Conservation (phyloP, 2,113 vertebrate genomes). For the Mormyrus lacerda region DNA sequence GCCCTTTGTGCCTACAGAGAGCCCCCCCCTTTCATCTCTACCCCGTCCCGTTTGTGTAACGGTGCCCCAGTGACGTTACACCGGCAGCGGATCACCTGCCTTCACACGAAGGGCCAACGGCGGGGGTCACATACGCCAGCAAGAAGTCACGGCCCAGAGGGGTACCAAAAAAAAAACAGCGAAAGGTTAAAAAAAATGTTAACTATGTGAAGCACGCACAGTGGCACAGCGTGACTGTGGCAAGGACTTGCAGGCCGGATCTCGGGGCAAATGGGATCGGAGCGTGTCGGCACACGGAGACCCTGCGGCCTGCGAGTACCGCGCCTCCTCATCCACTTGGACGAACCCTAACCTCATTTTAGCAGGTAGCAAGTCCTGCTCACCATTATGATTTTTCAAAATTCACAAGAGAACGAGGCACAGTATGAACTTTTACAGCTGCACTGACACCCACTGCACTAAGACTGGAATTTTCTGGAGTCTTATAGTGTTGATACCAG, state of each 20-base stretch:
- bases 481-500: not conserved
- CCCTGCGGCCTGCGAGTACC: not conserved
- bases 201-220: not conserved
- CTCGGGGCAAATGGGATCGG: not conserved
- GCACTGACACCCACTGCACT: not conserved
- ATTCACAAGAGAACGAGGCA: not conserved
- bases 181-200: not conserved
- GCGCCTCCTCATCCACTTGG: not conserved
- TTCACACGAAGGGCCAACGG: not conserved
- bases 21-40: constrained; percentile 5
- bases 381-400: not conserved
- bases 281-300: not conserved
- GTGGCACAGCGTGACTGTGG: not conserved
- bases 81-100: not conserved
- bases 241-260: not conserved
- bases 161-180: not conserved
- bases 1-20: constrained; percentile 19
- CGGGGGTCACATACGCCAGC: not conserved
- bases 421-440: not conserved
- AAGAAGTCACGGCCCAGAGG: not conserved
- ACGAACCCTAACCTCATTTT: not conserved
- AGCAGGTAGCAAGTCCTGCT: not conserved
- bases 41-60: constrained; percentile 4
- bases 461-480: not conserved
- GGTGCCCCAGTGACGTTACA: constrained; percentile 5